phyloP scores from a whole-genome alignment of 1,140 invertebrate species.

The Hyphantria cunea region DNA sequence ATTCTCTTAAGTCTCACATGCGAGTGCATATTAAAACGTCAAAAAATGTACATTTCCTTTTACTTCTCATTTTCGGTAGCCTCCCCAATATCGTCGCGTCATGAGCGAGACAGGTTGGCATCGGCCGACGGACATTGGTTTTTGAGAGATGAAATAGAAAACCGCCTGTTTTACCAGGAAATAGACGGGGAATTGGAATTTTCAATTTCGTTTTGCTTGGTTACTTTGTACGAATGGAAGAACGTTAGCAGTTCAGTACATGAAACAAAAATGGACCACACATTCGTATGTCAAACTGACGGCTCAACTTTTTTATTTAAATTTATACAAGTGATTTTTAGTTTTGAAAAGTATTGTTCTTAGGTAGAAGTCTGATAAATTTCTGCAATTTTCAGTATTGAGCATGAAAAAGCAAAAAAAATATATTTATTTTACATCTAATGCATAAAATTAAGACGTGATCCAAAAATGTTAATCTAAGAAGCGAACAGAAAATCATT shows the following conservation, averaged over 20 bases:
- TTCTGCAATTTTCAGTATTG: no score
- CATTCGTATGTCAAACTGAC: slow-evolving; percentile 14
- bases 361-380: not conserved
- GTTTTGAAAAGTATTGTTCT: not conserved
- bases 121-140: slow-evolving; percentile 37
- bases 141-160: slow-evolving; percentile 71
- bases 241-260: slow-evolving; percentile 20
- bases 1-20: slow-evolving; percentile 42
- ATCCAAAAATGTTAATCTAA: slow-evolving; percentile 66
- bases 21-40: slow-evolving; percentile 80
- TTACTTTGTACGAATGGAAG: slow-evolving; percentile 48
- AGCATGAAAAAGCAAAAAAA: no score
- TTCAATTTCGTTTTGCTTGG: slow-evolving; percentile 63
- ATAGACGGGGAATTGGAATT: slow-evolving; percentile 72
- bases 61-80: slow-evolving; percentile 74
- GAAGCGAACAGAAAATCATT: slow-evolving; percentile 64
- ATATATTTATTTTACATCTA: slow-evolving; percentile 1
- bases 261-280: slow-evolving; percentile 12
- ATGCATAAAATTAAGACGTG: slow-evolving; percentile 24
- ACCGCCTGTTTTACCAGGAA: slow-evolving; percentile 69
- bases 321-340: slow-evolving; percentile 4
- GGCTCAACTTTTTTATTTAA: slow-evolving; percentile 6
- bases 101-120: slow-evolving; percentile 43
- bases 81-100: slow-evolving; percentile 75
- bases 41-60: slow-evolving; percentile 73